Evolutionary conservation across 2,888 invertebrate genomes (phyloP).

Genomic region (Zygothrica quintamaculata): DNA sequence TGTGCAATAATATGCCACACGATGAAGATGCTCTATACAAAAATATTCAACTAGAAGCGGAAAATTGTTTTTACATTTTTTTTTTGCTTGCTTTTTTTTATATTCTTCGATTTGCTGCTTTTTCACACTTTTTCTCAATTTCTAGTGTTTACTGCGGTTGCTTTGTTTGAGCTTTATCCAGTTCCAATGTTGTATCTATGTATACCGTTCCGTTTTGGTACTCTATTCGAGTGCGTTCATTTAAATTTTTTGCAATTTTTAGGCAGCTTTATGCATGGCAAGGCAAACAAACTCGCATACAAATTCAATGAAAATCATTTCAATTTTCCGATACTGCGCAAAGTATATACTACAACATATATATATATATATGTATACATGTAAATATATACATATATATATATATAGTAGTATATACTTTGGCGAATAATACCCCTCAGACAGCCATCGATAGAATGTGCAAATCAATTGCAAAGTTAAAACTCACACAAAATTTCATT

Average conservation of each 20-base stretch:
- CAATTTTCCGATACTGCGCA: conserved; percentile 60
- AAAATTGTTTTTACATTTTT: conserved; percentile 17
- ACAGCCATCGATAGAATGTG: conserved; percentile 19
- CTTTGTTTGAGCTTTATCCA: conserved; percentile 39
- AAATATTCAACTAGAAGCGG: conserved; percentile 13
- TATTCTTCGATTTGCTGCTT: too few relatives aligned
- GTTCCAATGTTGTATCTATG: conserved; percentile 18
- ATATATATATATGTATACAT: conserved; percentile 1
- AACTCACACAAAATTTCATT: conserved; percentile 57
- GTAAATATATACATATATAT: neutral
- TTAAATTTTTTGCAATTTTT: conserved; percentile 77
- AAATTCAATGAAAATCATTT: conserved; percentile 74
- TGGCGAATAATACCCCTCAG: neutral
- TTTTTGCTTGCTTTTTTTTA: conserved; percentile 23
- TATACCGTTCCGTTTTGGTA: conserved; percentile 20
- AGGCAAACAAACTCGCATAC: conserved; percentile 58
- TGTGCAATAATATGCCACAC: conserved; percentile 71
- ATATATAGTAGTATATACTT: conserved; percentile 2
- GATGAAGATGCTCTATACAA: conserved; percentile 26
- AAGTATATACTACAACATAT: conserved; percentile 66
- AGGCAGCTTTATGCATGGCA: conserved; percentile 72
- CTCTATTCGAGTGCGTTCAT: conserved; percentile 60
- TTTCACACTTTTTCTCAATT: conserved; percentile 27
- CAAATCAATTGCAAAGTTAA: conserved; percentile 56
- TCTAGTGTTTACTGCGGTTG: conserved; percentile 36